Percentiles rank a stretch among this genome's conserved stretches.
Evolutionary conservation across 2,113 vertebrate species (phyloP).

Genomic region (Festucalex cinctus): DNA sequence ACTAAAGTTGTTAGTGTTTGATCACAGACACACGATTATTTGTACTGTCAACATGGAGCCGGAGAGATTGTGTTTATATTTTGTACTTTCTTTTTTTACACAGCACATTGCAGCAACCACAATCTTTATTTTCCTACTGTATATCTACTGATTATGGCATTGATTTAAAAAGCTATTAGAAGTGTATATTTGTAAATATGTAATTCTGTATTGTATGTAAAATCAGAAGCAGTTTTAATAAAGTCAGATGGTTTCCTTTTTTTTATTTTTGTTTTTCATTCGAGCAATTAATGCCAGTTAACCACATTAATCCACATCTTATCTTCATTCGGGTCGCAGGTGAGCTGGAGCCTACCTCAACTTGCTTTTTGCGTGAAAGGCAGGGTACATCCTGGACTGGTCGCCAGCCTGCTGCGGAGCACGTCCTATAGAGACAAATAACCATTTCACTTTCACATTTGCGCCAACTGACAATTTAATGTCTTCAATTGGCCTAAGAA

Average conservation of each 20-base stretch:
- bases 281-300: not conserved
- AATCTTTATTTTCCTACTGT: conserved; percentile 71
- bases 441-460: too few species aligned
- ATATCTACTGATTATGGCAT: conserved; percentile 61
- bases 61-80: conserved; percentile 48
- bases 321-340: too few species aligned
- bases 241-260: conserved; percentile 65
- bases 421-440: too few species aligned
- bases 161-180: conserved; percentile 56
- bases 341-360: too few species aligned
- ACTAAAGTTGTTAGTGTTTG: conserved; percentile 41
- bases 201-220: conserved; percentile 75
- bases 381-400: too few species aligned
- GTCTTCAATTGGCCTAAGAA: too few species aligned
- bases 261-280: not conserved
- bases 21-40: conserved; percentile 36
- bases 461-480: too few species aligned
- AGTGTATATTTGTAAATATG: conserved; percentile 77
- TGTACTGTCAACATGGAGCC: conserved; percentile 36
- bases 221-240: conserved; percentile 74
- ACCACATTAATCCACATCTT: not conserved
- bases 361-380: too few species aligned
- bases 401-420: too few species aligned
- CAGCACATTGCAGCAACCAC: conserved; percentile 74
- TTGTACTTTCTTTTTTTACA: conserved; percentile 66